Base-by-base conservation (phyloP, 2,888 invertebrate species). In the Malthinus flaveolus region DNA sequence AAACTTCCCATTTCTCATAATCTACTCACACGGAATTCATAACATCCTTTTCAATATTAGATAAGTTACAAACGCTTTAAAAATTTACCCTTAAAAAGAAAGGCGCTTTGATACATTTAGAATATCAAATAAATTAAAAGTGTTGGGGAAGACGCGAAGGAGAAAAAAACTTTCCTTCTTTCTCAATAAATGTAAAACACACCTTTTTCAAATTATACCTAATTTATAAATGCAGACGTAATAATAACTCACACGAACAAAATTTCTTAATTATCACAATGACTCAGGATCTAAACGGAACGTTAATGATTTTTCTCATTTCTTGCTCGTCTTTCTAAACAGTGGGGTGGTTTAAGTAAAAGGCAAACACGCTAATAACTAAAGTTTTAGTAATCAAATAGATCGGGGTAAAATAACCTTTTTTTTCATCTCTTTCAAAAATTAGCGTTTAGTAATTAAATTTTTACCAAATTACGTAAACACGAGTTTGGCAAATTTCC, bases 21-120 rank as follows among this genome's bases (percentile, higher is more conserved):
- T 73, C 72, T 73, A 73, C 72, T 71, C 67, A 62, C 54, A 62
- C 50, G 63, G 73, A 74, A 74, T 73, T 74, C 73, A 74, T 74
- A 72, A 71, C 67, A 62, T 66, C 56, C 61, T 63, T 65, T 71
- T 74, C 71, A 74, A 74, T 74, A 74, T 73, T 74, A 69, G 66
- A 74, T 73, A 70, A 73, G 44, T 35, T 35, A 42, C 15, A 42
- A 9, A 23, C 39, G 39, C 39, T 11, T 45, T 32, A 45, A 45
- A 45, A 45, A 45, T 45, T 42, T 23, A 42, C 15, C 39, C 23
- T 23, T 23, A 23, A 42, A 23, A 13, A n/a, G 12, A 42, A 39
- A 42, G 39, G 6, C 35, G 6, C 9, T 15, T 42, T 11, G 15
- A 15, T 42, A 15, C 23, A 42, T 42, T 42, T 23, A 23, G 23